Evolutionary conservation across 2,113 vertebrate species (phyloP).

Genomic region (Corapipo altera): DNA sequence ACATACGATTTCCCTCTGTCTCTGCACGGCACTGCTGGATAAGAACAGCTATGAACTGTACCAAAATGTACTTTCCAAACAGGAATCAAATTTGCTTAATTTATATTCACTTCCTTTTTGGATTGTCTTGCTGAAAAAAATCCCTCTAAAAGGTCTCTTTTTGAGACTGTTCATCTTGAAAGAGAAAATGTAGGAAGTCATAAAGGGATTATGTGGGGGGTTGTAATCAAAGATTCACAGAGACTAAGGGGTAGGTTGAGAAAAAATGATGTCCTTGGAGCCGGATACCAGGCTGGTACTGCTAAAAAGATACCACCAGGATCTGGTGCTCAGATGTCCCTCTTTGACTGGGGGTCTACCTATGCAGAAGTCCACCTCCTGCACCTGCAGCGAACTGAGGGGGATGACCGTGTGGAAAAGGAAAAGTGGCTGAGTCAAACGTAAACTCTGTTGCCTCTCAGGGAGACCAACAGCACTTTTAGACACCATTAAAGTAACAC

Average conservation of each 20-base stretch:
- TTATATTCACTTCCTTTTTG: background rate
- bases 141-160: background rate
- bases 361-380: background rate
- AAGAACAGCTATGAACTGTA: background rate
- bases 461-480: background rate
- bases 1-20: background rate
- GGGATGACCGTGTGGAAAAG: background rate
- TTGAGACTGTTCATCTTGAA: accelerated
- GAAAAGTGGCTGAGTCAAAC: background rate
- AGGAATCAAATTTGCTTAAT: background rate
- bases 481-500: background rate
- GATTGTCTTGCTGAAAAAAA: background rate
- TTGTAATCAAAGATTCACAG: background rate
- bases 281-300: background rate
- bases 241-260: background rate
- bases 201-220: accelerated
- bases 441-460: background rate
- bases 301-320: background rate
- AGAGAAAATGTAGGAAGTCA: background rate
- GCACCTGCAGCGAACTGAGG: background rate
- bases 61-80: background rate
- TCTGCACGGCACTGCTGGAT: background rate
- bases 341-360: background rate
- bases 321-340: background rate
- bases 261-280: background rate